A percentile compares a stretch with the other conserved stretches of the same genome.
Conservation (phyloP, 2,797 vertebrate species). For the Crossoptilon crossoptilon region DNA sequence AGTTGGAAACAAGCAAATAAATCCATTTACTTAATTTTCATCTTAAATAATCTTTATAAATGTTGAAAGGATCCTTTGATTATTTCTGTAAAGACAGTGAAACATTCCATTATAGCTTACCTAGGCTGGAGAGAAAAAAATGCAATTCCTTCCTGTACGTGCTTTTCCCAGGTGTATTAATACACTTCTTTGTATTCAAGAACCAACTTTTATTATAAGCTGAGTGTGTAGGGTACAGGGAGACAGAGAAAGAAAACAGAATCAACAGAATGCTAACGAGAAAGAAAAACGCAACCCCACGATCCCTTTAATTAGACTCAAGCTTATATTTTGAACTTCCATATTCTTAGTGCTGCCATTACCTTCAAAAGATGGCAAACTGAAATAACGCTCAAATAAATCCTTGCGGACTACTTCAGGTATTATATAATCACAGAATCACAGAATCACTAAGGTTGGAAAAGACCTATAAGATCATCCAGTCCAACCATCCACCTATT, state of each 20-base stretch:
- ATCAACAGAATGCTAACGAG: conserved; percentile 57
- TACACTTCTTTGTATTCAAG: conserved; percentile 64
- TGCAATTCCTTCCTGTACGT: conserved; percentile 40
- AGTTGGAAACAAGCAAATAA: conserved; percentile 59
- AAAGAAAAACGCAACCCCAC: conserved; percentile 5
- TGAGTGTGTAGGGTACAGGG: conserved; percentile 47
- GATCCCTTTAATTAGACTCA: conserved; percentile 46
- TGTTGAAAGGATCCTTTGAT: conserved; percentile 51
- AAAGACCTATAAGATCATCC: no score
- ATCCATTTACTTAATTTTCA: conserved; percentile 63
- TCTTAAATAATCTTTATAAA: conserved; percentile 62
- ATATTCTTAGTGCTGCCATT: conserved; percentile 50
- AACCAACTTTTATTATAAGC: conserved; percentile 62
- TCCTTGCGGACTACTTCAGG: background rate
- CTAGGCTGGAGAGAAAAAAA: conserved; percentile 48
- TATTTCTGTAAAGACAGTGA: conserved; percentile 53
- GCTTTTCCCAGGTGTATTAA: conserved; percentile 61
- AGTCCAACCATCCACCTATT: no score
- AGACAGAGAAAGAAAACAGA: conserved; percentile 53
- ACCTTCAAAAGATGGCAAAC: conserved; percentile 1
- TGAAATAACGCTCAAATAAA: conserved; percentile 17
- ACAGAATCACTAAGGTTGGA: no score
- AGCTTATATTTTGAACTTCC: conserved; percentile 6
- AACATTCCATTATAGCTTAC: conserved; percentile 33
- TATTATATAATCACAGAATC: no score